Percentiles rank a stretch among this genome's conserved stretches.
phyloP scores from a whole-genome alignment of 2,113 vertebrate genomes.

The Sebastes fasciatus region DNA sequence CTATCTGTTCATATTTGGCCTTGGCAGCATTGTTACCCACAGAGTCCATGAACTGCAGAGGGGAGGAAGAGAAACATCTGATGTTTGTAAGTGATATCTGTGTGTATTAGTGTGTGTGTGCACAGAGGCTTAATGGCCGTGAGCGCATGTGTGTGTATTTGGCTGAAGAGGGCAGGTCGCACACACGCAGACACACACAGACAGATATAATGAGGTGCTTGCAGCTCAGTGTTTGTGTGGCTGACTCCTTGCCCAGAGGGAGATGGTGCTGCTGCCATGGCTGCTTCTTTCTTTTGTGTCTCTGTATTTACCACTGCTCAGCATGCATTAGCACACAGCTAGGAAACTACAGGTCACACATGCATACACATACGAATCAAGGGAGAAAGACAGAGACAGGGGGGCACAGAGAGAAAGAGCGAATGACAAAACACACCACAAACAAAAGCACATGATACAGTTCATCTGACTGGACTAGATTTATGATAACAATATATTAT shows the following conservation, averaged over 20 bases:
- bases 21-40: constrained; percentile 88
- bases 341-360: background rate
- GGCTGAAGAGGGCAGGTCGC: background rate
- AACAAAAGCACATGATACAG: background rate
- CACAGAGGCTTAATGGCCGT: background rate
- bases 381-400: background rate
- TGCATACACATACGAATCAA: background rate
- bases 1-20: constrained; percentile 88
- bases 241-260: constrained; percentile 7
- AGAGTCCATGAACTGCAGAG: constrained; percentile 90
- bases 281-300: constrained; percentile 8
- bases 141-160: background rate
- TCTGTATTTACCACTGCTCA: background rate
- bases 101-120: background rate
- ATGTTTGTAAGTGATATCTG: background rate
- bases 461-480: background rate
- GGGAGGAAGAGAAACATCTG: constrained; percentile 11
- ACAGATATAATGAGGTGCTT: background rate
- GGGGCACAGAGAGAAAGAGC: background rate
- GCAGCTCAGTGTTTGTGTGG: background rate
- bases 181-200: background rate
- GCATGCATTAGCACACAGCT: background rate
- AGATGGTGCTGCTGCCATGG: background rate
- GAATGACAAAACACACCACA: background rate
- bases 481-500: background rate